Conservation (phyloP, 2,888 invertebrate species). For the Ptychoptera contaminata region DNA sequence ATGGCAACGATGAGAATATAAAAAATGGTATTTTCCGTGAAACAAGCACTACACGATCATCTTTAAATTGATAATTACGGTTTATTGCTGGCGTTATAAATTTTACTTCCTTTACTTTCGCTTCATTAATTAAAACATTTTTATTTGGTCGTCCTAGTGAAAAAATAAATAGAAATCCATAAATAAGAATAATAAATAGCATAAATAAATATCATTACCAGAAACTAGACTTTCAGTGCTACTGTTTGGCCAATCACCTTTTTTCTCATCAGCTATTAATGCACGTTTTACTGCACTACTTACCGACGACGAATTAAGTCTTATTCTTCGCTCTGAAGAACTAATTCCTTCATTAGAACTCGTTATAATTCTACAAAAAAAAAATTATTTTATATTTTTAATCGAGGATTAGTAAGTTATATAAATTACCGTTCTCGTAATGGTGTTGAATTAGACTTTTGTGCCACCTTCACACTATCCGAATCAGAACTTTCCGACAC, state of each 20-base stretch:
- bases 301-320: slow-evolving; percentile 23
- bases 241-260: slow-evolving; percentile 45
- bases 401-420: slow-evolving; percentile 3
- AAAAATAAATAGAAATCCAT: too few species aligned
- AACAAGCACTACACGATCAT: slow-evolving; percentile 70
- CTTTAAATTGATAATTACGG: slow-evolving; percentile 52
- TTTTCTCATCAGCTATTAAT: slow-evolving; percentile 14
- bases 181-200: too few species aligned
- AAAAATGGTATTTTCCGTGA: slow-evolving; percentile 67
- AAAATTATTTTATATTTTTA: neutral
- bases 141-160: too few species aligned
- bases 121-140: slow-evolving; percentile 21
- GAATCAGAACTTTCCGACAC: slow-evolving; percentile 60
- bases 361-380: neutral
- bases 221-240: slow-evolving; percentile 61
- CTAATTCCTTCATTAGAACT: slow-evolving; percentile 9
- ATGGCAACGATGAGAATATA: slow-evolving; percentile 77
- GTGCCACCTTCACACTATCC: slow-evolving; percentile 50
- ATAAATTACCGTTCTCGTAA: slow-evolving; percentile 45
- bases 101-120: slow-evolving; percentile 42
- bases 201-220: too few species aligned
- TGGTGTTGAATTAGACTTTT: slow-evolving; percentile 36
- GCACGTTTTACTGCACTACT: slow-evolving; percentile 13
- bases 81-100: slow-evolving; percentile 35
- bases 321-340: slow-evolving; percentile 20